Base-by-base conservation (phyloP, 2,797 vertebrate species). In the Labroides dimidiatus region DNA sequence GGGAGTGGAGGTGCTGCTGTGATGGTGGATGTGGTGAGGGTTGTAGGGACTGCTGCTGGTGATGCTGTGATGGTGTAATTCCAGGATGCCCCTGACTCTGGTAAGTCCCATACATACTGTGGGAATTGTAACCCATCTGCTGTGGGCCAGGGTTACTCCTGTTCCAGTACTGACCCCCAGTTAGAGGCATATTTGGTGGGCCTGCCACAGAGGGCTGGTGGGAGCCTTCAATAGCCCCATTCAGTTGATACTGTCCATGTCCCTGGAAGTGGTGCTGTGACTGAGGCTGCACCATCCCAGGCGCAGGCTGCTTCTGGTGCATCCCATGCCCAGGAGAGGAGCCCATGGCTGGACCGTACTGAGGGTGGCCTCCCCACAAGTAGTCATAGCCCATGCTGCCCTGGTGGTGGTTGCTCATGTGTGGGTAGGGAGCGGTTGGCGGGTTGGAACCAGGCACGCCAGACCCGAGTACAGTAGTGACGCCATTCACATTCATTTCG, bases 401-500 rank as follows among this genome's bases (percentile, higher is more conserved):
- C 84, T 95, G 95, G 77, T 96, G 95, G 80, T 95, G 95, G 77
- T 93, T 94, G 91, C 92, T 92, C 89, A 94, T 84, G 64, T 92
- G 92, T 37, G 93, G 91, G 77, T 95, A 93, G 15, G 94, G 93
- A 39, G 95, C 86, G 72, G 95, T 85, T 69, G 95, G 91, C 42
- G 95, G 88, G 84, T 95, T 95, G 80, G 95, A 93, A 89, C 95
- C 95, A 91, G 97, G 92, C 87, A 95, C 94, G 86, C 95, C 93
- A 84, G 95, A 94, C 92, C 96, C 96, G 58, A 94, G 95, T 95
- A 96, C 96, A 97, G 96, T 96, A 96, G 96, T 95, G 94, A 97
- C 93, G 93, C 97, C 97, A 92, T 98, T 99, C 93, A 98, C 96
- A 95, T 98, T 98, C 95, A 96, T 93, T 91, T 96, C 97, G 90